Conservation (phyloP, 2,113 vertebrate species). For the Stercorarius parasiticus region DNA sequence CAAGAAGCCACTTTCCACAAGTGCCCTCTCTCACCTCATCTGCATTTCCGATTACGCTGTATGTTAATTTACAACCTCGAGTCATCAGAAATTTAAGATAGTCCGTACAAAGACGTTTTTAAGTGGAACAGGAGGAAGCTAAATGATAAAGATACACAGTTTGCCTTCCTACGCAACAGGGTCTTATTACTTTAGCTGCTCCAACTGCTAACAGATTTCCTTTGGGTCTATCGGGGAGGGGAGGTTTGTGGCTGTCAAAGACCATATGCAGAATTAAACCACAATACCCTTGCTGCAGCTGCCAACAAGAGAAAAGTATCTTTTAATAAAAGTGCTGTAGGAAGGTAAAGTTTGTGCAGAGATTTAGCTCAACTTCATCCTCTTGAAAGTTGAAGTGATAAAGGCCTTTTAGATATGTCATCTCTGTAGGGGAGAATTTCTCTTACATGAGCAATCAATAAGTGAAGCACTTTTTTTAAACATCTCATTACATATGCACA, state of each 20-base stretch:
- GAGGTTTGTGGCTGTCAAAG: background rate
- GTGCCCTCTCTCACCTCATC: conserved; percentile 60
- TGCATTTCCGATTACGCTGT: conserved; percentile 31
- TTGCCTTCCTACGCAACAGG: background rate
- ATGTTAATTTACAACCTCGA: conserved; percentile 40
- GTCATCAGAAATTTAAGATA: conserved; percentile 13
- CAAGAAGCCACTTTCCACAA: conserved; percentile 58
- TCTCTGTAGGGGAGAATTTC: background rate
- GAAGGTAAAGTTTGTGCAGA: background rate
- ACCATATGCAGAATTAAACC: background rate
- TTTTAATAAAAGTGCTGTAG: background rate
- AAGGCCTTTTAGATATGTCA: background rate
- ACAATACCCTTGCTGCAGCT: background rate
- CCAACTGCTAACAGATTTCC: background rate
- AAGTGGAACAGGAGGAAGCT: background rate
- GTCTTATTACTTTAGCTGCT: background rate
- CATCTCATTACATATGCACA: background rate
- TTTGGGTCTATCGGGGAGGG: background rate
- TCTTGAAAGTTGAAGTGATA: background rate
- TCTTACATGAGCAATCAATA: background rate
- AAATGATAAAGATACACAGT: background rate
- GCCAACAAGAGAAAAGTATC: background rate
- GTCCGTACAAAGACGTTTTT: background rate
- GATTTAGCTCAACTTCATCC: background rate
- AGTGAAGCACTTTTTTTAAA: background rate